Evolutionary conservation across 2,888 invertebrate species (phyloP).

Genomic region (Galeopsomyia nigrocyanea): DNA sequence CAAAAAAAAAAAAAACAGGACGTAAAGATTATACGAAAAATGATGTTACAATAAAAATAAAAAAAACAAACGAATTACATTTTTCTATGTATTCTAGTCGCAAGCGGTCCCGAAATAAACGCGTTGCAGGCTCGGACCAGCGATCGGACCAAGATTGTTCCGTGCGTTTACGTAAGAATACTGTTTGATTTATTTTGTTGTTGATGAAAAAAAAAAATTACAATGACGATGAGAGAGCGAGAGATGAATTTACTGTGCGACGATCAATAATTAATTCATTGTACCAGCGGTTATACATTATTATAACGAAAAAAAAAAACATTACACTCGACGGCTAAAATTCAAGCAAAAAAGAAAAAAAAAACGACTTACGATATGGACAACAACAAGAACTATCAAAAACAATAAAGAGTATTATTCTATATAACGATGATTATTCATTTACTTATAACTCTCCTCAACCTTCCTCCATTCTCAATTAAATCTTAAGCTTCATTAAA

Average conservation of each 20-base stretch:
- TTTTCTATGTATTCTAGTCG: constrained; percentile 63
- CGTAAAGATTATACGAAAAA: background rate
- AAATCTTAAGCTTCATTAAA: no score
- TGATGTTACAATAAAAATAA: constrained; percentile 2
- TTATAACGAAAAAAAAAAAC: constrained; percentile 20
- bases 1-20: background rate
- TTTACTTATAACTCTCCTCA: constrained; percentile 9
- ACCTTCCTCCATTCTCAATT: background rate
- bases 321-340: constrained; percentile 13
- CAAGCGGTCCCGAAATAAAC: constrained; percentile 55
- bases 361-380: constrained; percentile 64
- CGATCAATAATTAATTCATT: constrained; percentile 31
- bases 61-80: constrained; percentile 38
- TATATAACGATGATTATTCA: constrained; percentile 61
- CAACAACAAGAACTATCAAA: constrained; percentile 67
- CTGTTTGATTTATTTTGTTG: constrained; percentile 43
- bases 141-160: constrained; percentile 47
- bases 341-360: constrained; percentile 35
- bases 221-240: no score
- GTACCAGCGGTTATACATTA: constrained; percentile 33
- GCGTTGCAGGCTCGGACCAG: constrained; percentile 46
- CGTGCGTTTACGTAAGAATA: constrained; percentile 36
- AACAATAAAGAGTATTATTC: constrained; percentile 70
- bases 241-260: constrained; percentile 43
- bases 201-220: constrained; percentile 11